Base-by-base conservation (phyloP, 2,797 vertebrate species). In the Nannoperca australis region DNA sequence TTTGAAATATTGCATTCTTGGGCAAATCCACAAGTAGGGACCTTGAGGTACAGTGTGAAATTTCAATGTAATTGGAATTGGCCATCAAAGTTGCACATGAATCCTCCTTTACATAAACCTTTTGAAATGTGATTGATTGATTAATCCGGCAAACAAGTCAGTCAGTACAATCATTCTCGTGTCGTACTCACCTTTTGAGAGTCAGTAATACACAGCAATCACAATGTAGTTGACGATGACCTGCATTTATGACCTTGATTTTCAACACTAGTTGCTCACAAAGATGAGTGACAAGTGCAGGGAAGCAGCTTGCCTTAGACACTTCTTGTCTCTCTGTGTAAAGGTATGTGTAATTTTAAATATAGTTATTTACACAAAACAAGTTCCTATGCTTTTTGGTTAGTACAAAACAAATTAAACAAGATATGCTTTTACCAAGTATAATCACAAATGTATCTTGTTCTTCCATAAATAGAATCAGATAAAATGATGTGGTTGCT, bases 1-100 rank as follows among this genome's bases (percentile, higher is more conserved):
- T 69, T 18, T 47, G 36, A 9, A 32, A 30, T 18, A 47, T 69
- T 70, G 51, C n/a, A 45, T 51, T 81, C 18, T 73, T 62, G 42
- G 49, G 4, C 24, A 42, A 61, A 55, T 67, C 42, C 60, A 24
- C 18, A 45, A 17, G 45, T 12, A 36, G 3, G 14, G 7, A 15
- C 9, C 32, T 62, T 58, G 12, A 56, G 30, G 17, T 27, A n/a
- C 13, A 13, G 49, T 62, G 70, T 24, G 7, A 13, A 32, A 64
- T 64, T 54, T 59, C 22, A 60, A n/a, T 40, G 6, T 20, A 3
- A 27, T 11, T 65, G 42, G 18, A 40, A 50, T n/a, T 58, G 2
- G 2, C 17, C n/a, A 49, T 13, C 2, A 22, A 51, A 53, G 27
- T 24, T 67, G 24, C 36, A 45, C 24, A 17, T 4, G 6, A 34